Base-by-base conservation (phyloP, 2,797 vertebrate species). In the Smutsia gigantea region DNA sequence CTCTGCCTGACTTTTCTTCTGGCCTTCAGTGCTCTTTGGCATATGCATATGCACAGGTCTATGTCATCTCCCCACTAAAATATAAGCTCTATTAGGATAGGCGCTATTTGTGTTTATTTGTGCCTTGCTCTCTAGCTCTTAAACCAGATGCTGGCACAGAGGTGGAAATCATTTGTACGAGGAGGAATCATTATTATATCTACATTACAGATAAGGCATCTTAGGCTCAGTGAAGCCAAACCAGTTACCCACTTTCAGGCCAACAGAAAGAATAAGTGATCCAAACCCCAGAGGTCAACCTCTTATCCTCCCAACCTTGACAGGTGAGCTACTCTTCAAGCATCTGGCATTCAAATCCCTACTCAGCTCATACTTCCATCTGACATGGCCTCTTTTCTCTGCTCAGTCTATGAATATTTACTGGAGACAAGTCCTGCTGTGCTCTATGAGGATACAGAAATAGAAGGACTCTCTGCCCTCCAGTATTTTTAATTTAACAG, bases 41-140 rank as follows among this genome's bases (percentile, higher is more conserved):
- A 4, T 12, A 7, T 3, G 7, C 1, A 2, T 0, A 12, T 5
- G 0, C 4, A 14, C 5, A 0, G 8, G 7, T n/a, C 5, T 17
- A 5, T 23, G 5, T 9, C 7, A 8, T 14, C 29, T 14, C n/a
- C 13, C 46, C 7, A 25, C 13, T 18, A 8, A 18, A 21, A 66
- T 23, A 13, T 29, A 5, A 63, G n/a, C 23, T 79, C 74, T 5
- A 12, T 51, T 17, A 39, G 55, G 39, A 74, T 4, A 0, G 13
- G 10, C 5, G 37, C 2, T 4, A 7, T 10, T 9, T 64, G 17
- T 14, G 31, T n/a, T 31, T 74, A 10, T 34, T 57, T 21, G 7
- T 29, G 23, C 59, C 53, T 34, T 17, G 25, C 55, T 51, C 11
- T 68, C 39, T 23, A 13, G 18, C 23, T 59, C 34, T 25, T 34